phyloP scores from a whole-genome alignment of 2,888 invertebrate species.

The Orthosia cruda region DNA sequence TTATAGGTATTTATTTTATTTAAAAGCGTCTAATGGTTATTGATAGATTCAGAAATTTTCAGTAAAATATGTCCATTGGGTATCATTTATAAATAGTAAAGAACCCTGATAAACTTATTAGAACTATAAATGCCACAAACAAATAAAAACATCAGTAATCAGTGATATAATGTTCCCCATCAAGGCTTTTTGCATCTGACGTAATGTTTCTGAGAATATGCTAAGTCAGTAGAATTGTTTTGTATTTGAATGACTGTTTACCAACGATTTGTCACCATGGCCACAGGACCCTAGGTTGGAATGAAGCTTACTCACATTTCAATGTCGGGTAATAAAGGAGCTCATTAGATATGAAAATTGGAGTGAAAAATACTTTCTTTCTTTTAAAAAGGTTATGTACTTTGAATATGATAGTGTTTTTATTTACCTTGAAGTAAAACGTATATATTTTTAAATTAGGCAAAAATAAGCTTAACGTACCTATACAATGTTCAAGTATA shows the following conservation, averaged over 20 bases:
- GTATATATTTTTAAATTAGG: no score
- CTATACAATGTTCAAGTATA: no score
- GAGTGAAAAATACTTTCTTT: no score
- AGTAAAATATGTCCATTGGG: not conserved
- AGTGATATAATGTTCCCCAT: constrained; percentile 33
- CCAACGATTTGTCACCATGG: constrained; percentile 33
- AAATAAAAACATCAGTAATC: constrained; percentile 36
- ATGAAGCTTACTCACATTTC: constrained; percentile 21
- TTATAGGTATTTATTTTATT: no score
- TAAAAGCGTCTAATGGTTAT: not conserved
- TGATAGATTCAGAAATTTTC: not conserved
- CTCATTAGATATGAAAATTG: not conserved
- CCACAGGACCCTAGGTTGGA: constrained; percentile 11
- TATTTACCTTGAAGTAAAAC: no score
- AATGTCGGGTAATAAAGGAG: not conserved
- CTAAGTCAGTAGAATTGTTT: constrained; percentile 33
- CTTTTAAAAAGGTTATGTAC: no score
- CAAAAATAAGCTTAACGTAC: no score
- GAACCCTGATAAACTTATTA: constrained; percentile 5
- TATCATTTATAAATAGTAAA: not conserved
- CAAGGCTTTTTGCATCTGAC: constrained; percentile 46
- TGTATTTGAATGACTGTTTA: constrained; percentile 35
- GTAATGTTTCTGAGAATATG: constrained; percentile 53
- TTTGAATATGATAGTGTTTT: no score
- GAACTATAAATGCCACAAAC: not conserved